Conservation (phyloP, 2,113 vertebrate genomes). For the Pteropus alecto region DNA sequence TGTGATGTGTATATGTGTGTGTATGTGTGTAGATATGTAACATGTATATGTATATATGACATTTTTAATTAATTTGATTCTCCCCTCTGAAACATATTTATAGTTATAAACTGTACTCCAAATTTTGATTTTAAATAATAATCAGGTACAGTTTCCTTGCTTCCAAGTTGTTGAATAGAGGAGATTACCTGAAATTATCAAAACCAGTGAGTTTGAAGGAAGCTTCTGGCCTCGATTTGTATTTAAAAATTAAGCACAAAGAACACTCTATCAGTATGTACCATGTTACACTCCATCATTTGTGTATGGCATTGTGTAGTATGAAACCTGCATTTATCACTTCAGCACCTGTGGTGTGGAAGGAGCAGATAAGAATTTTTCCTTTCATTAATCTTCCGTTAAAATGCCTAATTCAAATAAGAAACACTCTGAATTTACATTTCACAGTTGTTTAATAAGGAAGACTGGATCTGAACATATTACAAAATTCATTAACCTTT, state of each 20-base stretch:
- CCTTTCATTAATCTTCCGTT: not conserved
- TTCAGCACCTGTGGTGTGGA: not conserved
- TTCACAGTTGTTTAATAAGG: not conserved
- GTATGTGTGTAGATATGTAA: not conserved
- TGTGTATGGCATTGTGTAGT: too few species aligned
- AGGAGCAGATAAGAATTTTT: not conserved
- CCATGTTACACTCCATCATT: not conserved
- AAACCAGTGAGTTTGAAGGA: not conserved
- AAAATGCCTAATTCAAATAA: constrained; percentile 5
- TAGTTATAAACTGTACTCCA: not conserved
- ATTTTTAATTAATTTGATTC: constrained; percentile 8
- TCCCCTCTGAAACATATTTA: not conserved
- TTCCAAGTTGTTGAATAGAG: not conserved
- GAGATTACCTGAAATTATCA: not conserved
- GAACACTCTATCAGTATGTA: too few species aligned
- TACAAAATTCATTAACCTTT: constrained; percentile 23
- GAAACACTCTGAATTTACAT: not conserved
- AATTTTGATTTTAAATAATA: constrained; percentile 17
- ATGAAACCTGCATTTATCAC: not conserved
- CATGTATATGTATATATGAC: not conserved
- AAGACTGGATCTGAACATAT: not conserved
- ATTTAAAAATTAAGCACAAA: not conserved
- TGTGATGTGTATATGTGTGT: not conserved
- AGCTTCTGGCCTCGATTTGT: not conserved
- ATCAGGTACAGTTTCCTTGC: not conserved